Evolutionary conservation across 2,888 invertebrate species (phyloP).

Genomic region (Seira musarum): DNA sequence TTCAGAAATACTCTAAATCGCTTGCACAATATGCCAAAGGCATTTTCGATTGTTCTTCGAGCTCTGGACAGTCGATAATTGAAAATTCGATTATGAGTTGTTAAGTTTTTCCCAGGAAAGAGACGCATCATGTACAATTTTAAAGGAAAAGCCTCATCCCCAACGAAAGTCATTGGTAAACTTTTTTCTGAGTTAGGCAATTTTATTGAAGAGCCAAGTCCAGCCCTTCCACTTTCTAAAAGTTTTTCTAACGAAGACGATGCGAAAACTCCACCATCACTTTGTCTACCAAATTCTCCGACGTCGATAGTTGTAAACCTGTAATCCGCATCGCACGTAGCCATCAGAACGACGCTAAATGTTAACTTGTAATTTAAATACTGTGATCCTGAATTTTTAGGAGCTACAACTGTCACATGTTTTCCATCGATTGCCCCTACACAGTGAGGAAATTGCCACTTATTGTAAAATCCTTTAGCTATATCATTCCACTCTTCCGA

Average conservation of each 20-base stretch:
- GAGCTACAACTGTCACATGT: constrained; percentile 32
- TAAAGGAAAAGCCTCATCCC: constrained; percentile 63
- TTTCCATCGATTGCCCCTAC: constrained; percentile 49
- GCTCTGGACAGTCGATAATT: constrained; percentile 63
- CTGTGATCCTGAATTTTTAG: constrained; percentile 17
- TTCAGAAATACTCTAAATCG: constrained; percentile 43
- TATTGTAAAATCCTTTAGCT: constrained; percentile 8
- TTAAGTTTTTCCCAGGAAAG: constrained; percentile 39
- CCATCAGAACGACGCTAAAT: constrained; percentile 47
- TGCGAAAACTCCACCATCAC: constrained; percentile 42
- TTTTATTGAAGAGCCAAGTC: no score
- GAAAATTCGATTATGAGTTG: constrained; percentile 38
- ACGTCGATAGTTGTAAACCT: constrained; percentile 34
- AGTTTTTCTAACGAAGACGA: constrained; percentile 32
- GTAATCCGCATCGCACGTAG: constrained; percentile 42
- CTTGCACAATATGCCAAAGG: constrained; percentile 60
- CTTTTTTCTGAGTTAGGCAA: constrained; percentile 6
- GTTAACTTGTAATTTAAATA: constrained; percentile 64
- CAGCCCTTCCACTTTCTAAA: no score
- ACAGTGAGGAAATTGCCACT: constrained; percentile 43
- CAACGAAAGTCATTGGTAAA: constrained; percentile 46
- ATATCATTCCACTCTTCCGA: constrained; percentile 20
- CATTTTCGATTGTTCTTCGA: constrained; percentile 57
- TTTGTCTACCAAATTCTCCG: constrained; percentile 36
- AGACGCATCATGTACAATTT: constrained; percentile 52